Evolutionary conservation across 2,797 vertebrate genomes (phyloP).

Genomic region (Rhadinocentrus ornatus): DNA sequence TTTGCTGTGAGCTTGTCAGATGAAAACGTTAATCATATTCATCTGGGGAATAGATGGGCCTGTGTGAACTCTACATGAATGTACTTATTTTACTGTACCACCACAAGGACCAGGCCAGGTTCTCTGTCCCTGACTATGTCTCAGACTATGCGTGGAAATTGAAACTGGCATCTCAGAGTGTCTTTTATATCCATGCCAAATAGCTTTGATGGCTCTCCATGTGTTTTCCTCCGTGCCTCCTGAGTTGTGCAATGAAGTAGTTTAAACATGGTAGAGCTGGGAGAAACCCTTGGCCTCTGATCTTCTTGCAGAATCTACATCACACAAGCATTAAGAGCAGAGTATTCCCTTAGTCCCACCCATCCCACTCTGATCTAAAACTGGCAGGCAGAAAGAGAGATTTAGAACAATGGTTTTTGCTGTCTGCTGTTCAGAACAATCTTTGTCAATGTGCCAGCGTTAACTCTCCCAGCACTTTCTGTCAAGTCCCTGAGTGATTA

Average conservation of each 20-base stretch:
- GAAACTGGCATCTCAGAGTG: conserved; percentile 83
- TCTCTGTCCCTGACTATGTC: conserved; percentile 79
- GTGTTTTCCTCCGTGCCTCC: conserved; percentile 56
- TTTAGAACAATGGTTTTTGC: conserved; percentile 74
- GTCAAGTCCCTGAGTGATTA: conserved; percentile 57
- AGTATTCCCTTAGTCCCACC: conserved; percentile 68
- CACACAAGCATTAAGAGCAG: conserved; percentile 70
- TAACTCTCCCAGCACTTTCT: conserved; percentile 59
- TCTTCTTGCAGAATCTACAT: conserved; percentile 69
- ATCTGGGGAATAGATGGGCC: conserved; percentile 79
- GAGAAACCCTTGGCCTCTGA: conserved; percentile 79
- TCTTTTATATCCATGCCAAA: conserved; percentile 80
- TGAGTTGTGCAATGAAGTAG: conserved; percentile 55
- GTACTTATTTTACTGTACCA: conserved; percentile 80
- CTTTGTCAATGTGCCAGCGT: conserved; percentile 69
- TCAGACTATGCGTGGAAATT: conserved; percentile 75
- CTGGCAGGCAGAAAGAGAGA: conserved; percentile 75
- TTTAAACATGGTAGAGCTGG: conserved; percentile 69
- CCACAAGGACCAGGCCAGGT: conserved; percentile 71
- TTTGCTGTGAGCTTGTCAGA: conserved; percentile 77
- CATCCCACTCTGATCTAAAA: conserved; percentile 74
- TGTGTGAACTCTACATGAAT: conserved; percentile 78
- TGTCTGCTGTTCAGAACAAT: conserved; percentile 71
- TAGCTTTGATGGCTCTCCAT: conserved; percentile 72
- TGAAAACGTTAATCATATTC: conserved; percentile 80